Conservation (phyloP, 2,888 invertebrate species). For the Opisthograptis luteolata region DNA sequence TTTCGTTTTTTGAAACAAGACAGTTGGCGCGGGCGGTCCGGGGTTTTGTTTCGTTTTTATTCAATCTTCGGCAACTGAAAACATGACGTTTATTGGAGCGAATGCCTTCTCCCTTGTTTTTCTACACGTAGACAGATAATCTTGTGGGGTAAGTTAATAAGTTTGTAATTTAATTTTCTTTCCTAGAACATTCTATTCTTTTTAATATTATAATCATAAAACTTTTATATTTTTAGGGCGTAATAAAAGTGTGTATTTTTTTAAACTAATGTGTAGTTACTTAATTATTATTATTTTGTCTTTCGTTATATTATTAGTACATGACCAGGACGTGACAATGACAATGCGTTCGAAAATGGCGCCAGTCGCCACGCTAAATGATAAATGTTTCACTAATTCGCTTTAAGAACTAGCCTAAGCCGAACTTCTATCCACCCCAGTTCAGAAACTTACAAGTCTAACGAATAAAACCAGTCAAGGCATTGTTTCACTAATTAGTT, state of each 20-base stretch:
- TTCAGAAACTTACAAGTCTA: conserved; percentile 5
- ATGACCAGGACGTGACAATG: too few relatives aligned
- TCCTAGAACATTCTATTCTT: background rate
- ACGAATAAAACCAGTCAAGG: conserved; percentile 36
- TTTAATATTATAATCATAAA: too few relatives aligned
- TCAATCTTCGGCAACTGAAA: conserved; percentile 57
- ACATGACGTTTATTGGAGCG: conserved; percentile 36
- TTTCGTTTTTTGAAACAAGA: conserved; percentile 68
- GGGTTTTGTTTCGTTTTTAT: conserved; percentile 56
- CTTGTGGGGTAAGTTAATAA: conserved; percentile 17
- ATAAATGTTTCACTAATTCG: too few relatives aligned
- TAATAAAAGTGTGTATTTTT: too few relatives aligned
- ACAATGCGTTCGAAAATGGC: too few relatives aligned
- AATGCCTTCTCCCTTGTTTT: conserved; percentile 21
- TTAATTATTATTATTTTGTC: too few relatives aligned
- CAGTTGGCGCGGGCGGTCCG: conserved; percentile 69
- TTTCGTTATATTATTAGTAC: too few relatives aligned
- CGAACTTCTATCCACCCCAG: too few relatives aligned
- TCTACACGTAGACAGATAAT: conserved; percentile 18
- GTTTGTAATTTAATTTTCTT: conserved; percentile 6
- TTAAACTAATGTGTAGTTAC: too few relatives aligned
- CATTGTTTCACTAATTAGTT: conserved; percentile 56
- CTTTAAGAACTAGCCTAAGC: background rate
- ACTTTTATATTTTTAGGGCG: too few relatives aligned
- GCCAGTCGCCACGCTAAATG: too few relatives aligned